Evolutionary conservation across 2,113 vertebrate species (phyloP), one percentile per base, ranked within the genome.

Genomic region (Amblyornis subalaris): DNA sequence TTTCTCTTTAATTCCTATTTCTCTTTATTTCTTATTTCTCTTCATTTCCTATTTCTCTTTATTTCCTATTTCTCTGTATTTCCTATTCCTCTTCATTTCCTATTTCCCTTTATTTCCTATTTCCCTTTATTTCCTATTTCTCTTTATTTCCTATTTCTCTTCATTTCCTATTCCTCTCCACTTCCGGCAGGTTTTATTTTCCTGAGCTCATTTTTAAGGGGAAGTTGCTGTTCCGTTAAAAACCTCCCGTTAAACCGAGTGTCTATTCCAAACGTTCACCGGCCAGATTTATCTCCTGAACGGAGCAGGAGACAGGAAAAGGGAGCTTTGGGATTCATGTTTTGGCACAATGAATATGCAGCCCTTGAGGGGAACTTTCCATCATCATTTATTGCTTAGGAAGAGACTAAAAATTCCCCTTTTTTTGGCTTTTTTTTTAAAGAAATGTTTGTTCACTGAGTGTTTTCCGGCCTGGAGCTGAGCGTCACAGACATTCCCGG

Each of bases 341-440:
- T 76, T 72, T 55, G 45, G 29, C 73, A 61, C 4, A 4, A 12
- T 42, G 31, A 58, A 31, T 6, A 3, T 2, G 22, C 57, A 57
- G 47, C 14, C 14, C 14, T 14, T 7, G 28, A 28, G 74, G 57
- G 45, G 26, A 60, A 14, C 60, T 53, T 85, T 51, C 51, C 73
- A 9, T 76, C 60, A 12, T 50, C 47, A 1, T 28, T 35, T 33
- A 6, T 21, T 3, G 7, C 38, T 51, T 11, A 5, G 14, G 2
- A 6, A 17, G 14, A 31, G 28, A 38, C 21, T 29, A 25, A 38
- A 40, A 94, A 42, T 42, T 18, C 14, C 14, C 2, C 9, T n/a
- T 8, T 33, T 58, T 50, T 45, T 7, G 5, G 1, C 0, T 0
- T 40, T 25, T 11, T 53, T 58, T 14, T 33, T 1, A 9, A 58